Conservation (phyloP, 2,113 vertebrate genomes). For the Chrysochloris asiatica region DNA sequence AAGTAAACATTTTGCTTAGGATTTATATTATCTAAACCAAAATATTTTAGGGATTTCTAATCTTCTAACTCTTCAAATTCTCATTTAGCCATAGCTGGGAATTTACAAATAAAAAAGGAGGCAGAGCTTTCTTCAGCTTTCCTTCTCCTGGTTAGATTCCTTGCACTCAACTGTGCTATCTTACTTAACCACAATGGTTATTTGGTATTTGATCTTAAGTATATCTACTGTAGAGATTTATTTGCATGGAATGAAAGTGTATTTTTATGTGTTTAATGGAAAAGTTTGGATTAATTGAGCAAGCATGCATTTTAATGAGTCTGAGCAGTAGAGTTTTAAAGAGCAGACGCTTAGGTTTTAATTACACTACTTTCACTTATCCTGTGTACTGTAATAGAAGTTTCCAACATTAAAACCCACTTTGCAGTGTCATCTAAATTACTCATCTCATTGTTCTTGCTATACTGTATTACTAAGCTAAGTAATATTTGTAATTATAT, state of each 20-base stretch:
- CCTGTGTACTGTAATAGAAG: conserved; percentile 57
- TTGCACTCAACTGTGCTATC: conserved; percentile 12
- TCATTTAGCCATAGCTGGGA: not conserved
- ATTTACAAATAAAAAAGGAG: not conserved
- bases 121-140: not conserved
- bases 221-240: conserved; percentile 49
- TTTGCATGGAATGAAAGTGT: conserved; percentile 63
- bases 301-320: conserved; percentile 76
- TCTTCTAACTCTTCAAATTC: not conserved
- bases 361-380: conserved; percentile 65
- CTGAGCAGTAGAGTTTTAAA: conserved; percentile 45
- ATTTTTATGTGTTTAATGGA: conserved; percentile 75
- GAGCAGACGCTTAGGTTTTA: conserved; percentile 56
- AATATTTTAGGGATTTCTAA: not conserved
- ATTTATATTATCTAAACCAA: conserved; percentile 8
- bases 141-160: conserved; percentile 5
- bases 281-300: conserved; percentile 70
- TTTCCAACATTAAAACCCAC: conserved; percentile 60
- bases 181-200: conserved; percentile 33
- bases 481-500: conserved; percentile 68
- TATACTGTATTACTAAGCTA: conserved; percentile 65
- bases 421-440: conserved; percentile 70
- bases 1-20: not conserved
- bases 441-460: conserved; percentile 72
- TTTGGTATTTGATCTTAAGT: conserved; percentile 71